These are phyloP conservation scores for Caranx ignobilis DNA, from an alignment of 2,113 vertebrate species.

Conservation along the genomic window DNA sequence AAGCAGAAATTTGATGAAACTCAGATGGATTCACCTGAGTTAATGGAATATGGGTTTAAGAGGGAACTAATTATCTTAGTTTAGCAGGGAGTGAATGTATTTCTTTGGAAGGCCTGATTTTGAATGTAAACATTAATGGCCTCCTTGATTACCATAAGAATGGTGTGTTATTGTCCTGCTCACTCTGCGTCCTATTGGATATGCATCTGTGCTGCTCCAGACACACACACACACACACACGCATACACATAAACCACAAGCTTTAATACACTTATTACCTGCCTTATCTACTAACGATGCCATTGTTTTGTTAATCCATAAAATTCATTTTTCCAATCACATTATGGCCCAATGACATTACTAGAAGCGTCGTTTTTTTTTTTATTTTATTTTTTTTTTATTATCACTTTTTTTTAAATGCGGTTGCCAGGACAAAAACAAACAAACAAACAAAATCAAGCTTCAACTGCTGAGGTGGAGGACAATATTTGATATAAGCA, in stretches of 20 bases:
- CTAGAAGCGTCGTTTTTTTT: constrained; percentile 29
- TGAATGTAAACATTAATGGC: constrained; percentile 89
- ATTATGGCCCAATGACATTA: constrained; percentile 78
- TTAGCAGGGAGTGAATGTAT: constrained; percentile 81
- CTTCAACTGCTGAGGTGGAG: constrained; percentile 53
- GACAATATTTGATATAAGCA: constrained; percentile 41
- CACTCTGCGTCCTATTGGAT: constrained; percentile 81
- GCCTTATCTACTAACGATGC: constrained; percentile 79
- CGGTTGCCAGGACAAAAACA: constrained; percentile 35
- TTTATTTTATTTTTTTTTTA: constrained; percentile 3
- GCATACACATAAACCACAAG: constrained; percentile 45
- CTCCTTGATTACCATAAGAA: constrained; percentile 88
- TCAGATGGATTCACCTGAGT: constrained; percentile 85
- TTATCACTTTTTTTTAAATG: background rate
- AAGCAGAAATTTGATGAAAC: constrained; percentile 84
- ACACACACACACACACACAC: constrained; percentile 58
- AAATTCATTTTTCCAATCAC: constrained; percentile 77
- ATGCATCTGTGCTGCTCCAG: constrained; percentile 79
- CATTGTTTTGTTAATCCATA: constrained; percentile 77
- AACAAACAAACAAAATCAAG: constrained; percentile 41
- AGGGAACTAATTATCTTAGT: constrained; percentile 86
- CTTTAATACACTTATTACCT: constrained; percentile 85
- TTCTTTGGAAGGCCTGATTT: constrained; percentile 81
- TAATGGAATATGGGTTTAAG: constrained; percentile 89
- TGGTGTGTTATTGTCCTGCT: constrained; percentile 82